phyloP scores from a whole-genome alignment of 2,888 invertebrate genomes.

The Apotomis turbidana region DNA sequence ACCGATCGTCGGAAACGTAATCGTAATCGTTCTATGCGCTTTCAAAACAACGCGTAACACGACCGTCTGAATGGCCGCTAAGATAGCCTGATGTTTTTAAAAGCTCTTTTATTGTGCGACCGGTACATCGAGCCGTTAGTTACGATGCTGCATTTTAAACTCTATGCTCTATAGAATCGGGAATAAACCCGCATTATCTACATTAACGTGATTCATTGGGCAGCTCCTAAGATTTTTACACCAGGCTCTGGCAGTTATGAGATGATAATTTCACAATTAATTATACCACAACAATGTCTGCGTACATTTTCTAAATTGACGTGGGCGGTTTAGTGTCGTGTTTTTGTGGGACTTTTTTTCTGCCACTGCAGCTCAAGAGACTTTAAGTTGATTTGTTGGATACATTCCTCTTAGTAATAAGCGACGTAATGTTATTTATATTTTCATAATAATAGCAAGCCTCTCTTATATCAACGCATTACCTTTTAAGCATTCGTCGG shows the following conservation, averaged over 20 bases:
- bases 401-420: constrained; percentile 32
- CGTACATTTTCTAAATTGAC: constrained; percentile 28
- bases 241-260: constrained; percentile 44
- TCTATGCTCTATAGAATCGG: constrained; percentile 37
- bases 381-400: constrained; percentile 32
- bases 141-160: constrained; percentile 43
- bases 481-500: constrained; percentile 11
- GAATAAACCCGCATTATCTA: constrained; percentile 44
- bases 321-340: constrained; percentile 33
- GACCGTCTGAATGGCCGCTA: constrained; percentile 69
- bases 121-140: constrained; percentile 45
- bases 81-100: constrained; percentile 79
- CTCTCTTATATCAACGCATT: constrained; percentile 37
- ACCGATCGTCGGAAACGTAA: constrained; percentile 80
- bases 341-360: constrained; percentile 30
- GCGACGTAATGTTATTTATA: constrained; percentile 26
- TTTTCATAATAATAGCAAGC: constrained; percentile 24
- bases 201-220: constrained; percentile 56
- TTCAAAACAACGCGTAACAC: constrained; percentile 81
- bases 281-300: constrained; percentile 31
- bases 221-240: constrained; percentile 54
- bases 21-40: constrained; percentile 77
- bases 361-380: constrained; percentile 14
- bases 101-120: constrained; percentile 80
- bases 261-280: constrained; percentile 43